Conservation (phyloP, 2,797 vertebrate species). For the Pogoniulus pusillus region DNA sequence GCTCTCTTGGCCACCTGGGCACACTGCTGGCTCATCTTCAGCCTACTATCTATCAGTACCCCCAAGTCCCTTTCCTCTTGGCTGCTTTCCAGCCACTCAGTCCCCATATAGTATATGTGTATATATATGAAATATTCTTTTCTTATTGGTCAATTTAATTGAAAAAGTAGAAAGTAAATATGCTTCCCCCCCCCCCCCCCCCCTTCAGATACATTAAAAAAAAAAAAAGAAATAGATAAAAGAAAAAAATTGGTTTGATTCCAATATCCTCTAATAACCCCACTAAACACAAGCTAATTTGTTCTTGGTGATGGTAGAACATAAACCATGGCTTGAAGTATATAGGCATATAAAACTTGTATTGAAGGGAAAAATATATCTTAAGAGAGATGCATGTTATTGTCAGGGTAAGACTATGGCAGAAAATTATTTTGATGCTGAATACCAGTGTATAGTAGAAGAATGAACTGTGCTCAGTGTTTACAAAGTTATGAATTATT, state of each 20-base stretch:
- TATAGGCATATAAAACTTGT: neutral
- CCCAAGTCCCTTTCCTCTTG: too few relatives aligned
- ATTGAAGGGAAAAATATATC: neutral
- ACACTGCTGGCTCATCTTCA: too few relatives aligned
- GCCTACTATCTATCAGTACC: too few relatives aligned
- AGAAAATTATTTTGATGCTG: neutral
- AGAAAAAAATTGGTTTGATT: neutral
- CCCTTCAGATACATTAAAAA: neutral
- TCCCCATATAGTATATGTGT: too few relatives aligned
- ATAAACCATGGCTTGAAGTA: neutral
- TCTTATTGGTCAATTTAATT: neutral
- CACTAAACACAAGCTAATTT: neutral
- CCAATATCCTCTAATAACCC: neutral
- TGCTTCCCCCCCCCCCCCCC: neutral
- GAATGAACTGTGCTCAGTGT: neutral
- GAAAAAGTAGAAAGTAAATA: neutral
- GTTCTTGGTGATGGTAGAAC: neutral
- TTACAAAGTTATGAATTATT: neutral
- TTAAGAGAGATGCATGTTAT: neutral
- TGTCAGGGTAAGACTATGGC: neutral
- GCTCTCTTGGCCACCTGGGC: too few relatives aligned
- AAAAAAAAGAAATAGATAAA: too few relatives aligned
- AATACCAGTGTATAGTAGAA: neutral
- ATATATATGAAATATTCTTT: too few relatives aligned
- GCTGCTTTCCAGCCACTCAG: too few relatives aligned